A percentile compares a stretch with the other conserved stretches of the same genome.
phyloP scores from a whole-genome alignment of 1,140 invertebrate species.

The Mactra quadrangularis region DNA sequence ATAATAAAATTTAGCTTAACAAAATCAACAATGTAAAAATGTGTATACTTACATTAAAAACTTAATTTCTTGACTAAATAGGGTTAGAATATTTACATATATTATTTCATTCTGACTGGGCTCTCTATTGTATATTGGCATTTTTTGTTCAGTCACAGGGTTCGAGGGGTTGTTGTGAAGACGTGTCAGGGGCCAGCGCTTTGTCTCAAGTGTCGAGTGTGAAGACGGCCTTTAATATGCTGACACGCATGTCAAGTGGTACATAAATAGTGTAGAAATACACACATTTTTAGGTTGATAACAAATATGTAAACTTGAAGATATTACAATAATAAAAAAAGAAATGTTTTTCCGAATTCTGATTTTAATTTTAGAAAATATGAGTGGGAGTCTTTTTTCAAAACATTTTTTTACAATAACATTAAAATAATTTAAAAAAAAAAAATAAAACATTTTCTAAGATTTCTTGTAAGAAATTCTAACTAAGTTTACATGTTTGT shows the following conservation, averaged over 20 bases:
- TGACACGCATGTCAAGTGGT: constrained; percentile 50
- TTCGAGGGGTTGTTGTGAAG: constrained; percentile 3
- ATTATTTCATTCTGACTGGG: background rate
- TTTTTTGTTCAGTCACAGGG: constrained; percentile 39
- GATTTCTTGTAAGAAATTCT: no score
- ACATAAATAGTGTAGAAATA: constrained; percentile 50
- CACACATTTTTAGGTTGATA: background rate
- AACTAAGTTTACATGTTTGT: constrained; percentile 22
- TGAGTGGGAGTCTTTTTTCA: no score
- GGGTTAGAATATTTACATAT: no score
- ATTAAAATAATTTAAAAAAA: no score
- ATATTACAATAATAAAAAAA: background rate
- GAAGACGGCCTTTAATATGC: constrained; percentile 36
- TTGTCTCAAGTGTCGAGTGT: constrained; percentile 22
- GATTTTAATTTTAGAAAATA: background rate
- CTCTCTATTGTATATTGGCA: constrained; percentile 38
- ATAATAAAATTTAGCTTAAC: no score
- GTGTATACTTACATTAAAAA: no score
- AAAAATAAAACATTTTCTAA: no score
- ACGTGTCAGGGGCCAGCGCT: constrained; percentile 9
- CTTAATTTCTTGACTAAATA: no score
- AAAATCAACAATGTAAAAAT: no score
- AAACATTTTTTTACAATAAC: no score
- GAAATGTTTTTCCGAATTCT: background rate
- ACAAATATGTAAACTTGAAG: constrained; percentile 27